Evolutionary conservation across 2,888 invertebrate species (phyloP).

Genomic region (Eupithecia dodoneata): DNA sequence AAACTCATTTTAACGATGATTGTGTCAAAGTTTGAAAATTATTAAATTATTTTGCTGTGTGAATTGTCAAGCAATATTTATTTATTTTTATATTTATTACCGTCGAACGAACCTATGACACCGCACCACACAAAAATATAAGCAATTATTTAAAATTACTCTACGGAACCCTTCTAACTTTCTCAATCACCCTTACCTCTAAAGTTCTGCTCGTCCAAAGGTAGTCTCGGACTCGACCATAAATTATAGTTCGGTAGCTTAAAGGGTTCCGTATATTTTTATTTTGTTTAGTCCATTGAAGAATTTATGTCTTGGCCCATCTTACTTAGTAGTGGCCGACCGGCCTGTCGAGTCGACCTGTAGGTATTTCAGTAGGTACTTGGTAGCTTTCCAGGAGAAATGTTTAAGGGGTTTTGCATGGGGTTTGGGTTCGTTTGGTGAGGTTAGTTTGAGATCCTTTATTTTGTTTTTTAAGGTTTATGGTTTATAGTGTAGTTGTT

Average conservation of each 20-base stretch:
- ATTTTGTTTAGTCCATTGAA: slow-evolving; percentile 81
- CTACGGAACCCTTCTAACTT: slow-evolving; percentile 30
- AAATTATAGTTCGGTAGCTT: slow-evolving; percentile 85
- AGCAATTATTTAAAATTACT: not conserved
- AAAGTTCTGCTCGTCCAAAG: slow-evolving; percentile 69
- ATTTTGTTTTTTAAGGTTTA: not conserved
- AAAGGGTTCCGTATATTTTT: slow-evolving; percentile 79
- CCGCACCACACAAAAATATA: not conserved
- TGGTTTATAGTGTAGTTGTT: no score
- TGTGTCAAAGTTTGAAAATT: not conserved
- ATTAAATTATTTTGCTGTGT: no score
- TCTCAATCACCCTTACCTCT: slow-evolving; percentile 43
- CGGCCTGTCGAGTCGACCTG: slow-evolving; percentile 45
- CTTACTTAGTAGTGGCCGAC: slow-evolving; percentile 82
- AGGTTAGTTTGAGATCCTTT: not conserved
- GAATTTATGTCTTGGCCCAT: slow-evolving; percentile 79
- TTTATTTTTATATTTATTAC: not conserved
- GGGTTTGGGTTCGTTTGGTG: not conserved
- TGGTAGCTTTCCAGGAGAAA: not conserved
- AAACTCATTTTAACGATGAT: not conserved
- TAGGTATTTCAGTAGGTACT: slow-evolving; percentile 5
- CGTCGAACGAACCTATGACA: not conserved
- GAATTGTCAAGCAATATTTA: no score
- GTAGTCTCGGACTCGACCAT: slow-evolving; percentile 75
- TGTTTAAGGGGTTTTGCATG: not conserved